Evolutionary conservation across 2,888 invertebrate genomes (phyloP).

Genomic region (Eupithecia tripunctaria): DNA sequence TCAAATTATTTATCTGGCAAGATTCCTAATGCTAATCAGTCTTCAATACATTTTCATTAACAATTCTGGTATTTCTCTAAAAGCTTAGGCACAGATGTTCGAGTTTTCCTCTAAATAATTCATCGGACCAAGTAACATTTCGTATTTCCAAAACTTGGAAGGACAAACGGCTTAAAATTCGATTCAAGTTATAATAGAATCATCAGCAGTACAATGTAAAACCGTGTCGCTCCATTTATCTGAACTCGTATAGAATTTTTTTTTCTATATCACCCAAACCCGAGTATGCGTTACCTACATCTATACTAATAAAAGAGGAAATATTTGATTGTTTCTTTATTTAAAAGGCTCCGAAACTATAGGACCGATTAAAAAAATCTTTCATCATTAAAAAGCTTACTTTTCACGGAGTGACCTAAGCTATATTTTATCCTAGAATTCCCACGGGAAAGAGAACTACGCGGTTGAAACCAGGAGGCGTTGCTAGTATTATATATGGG

Average conservation of each 20-base stretch:
- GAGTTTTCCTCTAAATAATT: slow-evolving; percentile 32
- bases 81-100: slow-evolving; percentile 25
- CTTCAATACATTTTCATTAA: slow-evolving; percentile 27
- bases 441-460: too few relatives aligned
- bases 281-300: neutral
- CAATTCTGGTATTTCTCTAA: slow-evolving; percentile 13
- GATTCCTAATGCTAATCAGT: slow-evolving; percentile 24
- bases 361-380: too few relatives aligned
- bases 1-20: slow-evolving; percentile 19
- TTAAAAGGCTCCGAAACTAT: too few relatives aligned
- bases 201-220: neutral
- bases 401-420: too few relatives aligned
- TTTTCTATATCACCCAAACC: neutral
- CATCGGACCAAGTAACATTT: slow-evolving; percentile 10
- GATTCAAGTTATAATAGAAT: neutral
- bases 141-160: slow-evolving; percentile 4
- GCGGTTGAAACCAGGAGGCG: too few relatives aligned
- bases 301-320: too few relatives aligned
- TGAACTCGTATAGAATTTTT: neutral
- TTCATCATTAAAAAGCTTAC: too few relatives aligned
- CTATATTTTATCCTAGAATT: too few relatives aligned
- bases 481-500: neutral
- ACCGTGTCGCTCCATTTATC: neutral
- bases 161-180: slow-evolving; percentile 10
- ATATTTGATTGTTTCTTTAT: too few relatives aligned